Percentiles rank a stretch among this genome's conserved stretches.
These are phyloP conservation scores for Conops quadrifasciatus DNA, from an alignment of 2,888 invertebrate species.

Conservation along the genomic window DNA sequence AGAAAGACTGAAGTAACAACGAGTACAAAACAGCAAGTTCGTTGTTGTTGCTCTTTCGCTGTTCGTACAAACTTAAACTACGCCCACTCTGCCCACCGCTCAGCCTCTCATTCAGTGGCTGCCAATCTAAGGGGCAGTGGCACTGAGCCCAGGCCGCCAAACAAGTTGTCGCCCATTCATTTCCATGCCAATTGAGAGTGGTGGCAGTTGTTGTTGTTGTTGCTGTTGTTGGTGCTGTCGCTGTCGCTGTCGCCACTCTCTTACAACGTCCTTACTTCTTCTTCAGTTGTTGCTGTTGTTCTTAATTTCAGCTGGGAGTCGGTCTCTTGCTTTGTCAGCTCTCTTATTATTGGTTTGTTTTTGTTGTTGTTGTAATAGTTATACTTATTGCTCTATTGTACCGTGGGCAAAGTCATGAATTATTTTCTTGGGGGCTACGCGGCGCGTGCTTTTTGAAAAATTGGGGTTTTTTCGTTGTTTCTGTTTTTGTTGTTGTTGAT, in stretches of 20 bases:
- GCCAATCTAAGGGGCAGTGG: too few species aligned
- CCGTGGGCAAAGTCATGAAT: constrained; percentile 35
- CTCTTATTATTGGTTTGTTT: constrained; percentile 18
- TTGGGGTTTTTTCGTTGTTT: neutral
- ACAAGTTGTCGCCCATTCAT: constrained; percentile 40
- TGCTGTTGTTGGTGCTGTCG: neutral
- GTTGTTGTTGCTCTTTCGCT: neutral
- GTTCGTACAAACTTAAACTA: constrained; percentile 40
- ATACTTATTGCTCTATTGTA: neutral
- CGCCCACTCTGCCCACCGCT: constrained; percentile 48
- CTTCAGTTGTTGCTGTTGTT: constrained; percentile 28
- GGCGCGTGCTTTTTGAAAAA: constrained; percentile 33
- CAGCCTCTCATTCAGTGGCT: constrained; percentile 36
- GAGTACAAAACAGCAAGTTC: neutral
- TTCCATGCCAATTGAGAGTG: constrained; percentile 34
- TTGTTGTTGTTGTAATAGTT: constrained; percentile 8
- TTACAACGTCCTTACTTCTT: constrained; percentile 7
- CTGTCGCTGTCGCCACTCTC: constrained; percentile 33
- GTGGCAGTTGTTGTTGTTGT: constrained; percentile 4
- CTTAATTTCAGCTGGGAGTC: neutral
- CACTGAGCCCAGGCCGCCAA: constrained; percentile 19
- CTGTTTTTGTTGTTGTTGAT: constrained; percentile 13
- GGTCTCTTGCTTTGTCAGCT: constrained; percentile 25
- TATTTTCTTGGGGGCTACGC: constrained; percentile 14
- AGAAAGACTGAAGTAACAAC: neutral